These are phyloP conservation scores for Coptotermes formosanus DNA, from an alignment of 1,140 invertebrate genomes.

Conservation along the genomic window DNA sequence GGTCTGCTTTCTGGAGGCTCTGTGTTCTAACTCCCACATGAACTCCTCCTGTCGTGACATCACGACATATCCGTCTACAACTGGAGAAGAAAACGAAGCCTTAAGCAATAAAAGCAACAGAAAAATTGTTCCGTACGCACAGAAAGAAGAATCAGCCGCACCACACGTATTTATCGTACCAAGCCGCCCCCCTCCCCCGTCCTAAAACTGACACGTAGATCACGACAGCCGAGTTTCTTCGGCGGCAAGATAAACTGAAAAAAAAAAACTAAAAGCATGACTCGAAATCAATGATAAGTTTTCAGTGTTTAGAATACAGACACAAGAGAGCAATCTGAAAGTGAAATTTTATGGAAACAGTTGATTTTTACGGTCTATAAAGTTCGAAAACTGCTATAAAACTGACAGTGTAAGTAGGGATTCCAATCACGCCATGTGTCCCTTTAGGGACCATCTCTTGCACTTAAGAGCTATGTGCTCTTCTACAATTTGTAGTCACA, in stretches of 20 bases:
- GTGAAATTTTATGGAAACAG: neutral
- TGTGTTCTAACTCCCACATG: no score
- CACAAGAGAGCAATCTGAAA: neutral
- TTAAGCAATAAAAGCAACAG: no score
- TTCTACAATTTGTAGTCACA: constrained; percentile 16
- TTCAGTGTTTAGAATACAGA: neutral
- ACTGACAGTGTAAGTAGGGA: neutral
- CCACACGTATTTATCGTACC: no score
- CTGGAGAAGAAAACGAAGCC: no score
- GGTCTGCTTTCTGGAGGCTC: no score
- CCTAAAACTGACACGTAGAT: no score
- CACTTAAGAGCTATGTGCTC: constrained; percentile 5
- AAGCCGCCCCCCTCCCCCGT: no score
- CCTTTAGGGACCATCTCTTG: neutral
- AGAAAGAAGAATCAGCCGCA: no score
- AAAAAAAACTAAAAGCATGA: neutral
- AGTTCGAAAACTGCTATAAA: neutral
- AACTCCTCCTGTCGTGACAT: no score
- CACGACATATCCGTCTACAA: no score
- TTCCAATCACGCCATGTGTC: neutral
- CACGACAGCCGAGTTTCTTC: neutral
- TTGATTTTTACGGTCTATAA: neutral
- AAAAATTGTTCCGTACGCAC: no score
- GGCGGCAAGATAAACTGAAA: neutral
- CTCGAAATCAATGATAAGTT: neutral